Base-by-base conservation (phyloP, 2,113 vertebrate genomes). In the Thermophis baileyi region DNA sequence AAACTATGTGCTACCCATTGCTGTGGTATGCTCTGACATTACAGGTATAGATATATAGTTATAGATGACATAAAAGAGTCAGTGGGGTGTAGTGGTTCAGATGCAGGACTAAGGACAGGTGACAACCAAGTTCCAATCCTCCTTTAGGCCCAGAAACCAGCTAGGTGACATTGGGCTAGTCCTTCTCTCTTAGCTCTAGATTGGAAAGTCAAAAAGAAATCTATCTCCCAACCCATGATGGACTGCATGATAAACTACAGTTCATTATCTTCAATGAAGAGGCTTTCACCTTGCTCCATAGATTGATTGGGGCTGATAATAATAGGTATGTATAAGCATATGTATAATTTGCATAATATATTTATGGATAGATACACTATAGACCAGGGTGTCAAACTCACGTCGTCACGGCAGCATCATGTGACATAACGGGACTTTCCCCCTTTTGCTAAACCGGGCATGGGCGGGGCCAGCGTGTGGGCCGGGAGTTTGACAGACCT, bases 271-370 rank as follows among this genome's bases (percentile, higher is more conserved):
- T 40, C 16, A 81, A 35, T 81, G 35, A 40, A 81, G 69, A 40
- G 35, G 35, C 18, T 20, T 81, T 40, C 35, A 81, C n/a, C 69
- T 81, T 81, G n/a, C 16, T 57, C 55, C 16, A 2, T 40, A 40
- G 69, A 40, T 40, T 40, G 69, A 40, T 20, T 81, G 18, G 16
- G 35, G n/a, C 69, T 81, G 69, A 74, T 74, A 40, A 81, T 40
- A 40, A 40, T 40, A 81, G 35, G 35, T 40, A 20, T 81, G 2
- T 22, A 40, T 40, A 35, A 35, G 69, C n/a, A 18, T 40, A 69
- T 46, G 57, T 94, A 91, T 95, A 96, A 95, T 86, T 2, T 92
- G 91, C 93, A 93, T 96, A 95, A 93, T 91, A 94, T 89, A 94
- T 69, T 94, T 92, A 90, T 92, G 92, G 94, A 93, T 92, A 90